Percentiles rank a stretch among this genome's conserved stretches.
Conservation (phyloP, 2,888 invertebrate genomes). For the Disparrhopalites patrizii region DNA sequence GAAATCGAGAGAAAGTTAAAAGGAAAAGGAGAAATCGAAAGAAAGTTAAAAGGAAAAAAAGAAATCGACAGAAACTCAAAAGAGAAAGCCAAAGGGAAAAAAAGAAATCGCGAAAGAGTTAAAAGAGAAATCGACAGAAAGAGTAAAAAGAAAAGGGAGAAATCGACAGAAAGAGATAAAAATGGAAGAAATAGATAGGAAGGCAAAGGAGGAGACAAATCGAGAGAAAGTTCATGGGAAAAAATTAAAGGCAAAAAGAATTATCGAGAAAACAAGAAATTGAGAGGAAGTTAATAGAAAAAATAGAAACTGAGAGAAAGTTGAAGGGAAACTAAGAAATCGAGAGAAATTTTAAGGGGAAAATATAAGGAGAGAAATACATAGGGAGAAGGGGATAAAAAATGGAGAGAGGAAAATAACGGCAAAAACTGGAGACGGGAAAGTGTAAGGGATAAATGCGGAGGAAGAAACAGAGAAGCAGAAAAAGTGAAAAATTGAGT, state of each 20-base stretch:
- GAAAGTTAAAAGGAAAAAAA: background rate
- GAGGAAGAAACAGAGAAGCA: no score
- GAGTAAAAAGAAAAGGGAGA: background rate
- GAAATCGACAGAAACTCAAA: background rate
- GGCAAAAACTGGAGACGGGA: no score
- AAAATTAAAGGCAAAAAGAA: background rate
- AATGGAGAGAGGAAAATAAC: no score
- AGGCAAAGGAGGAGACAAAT: slow-evolving; percentile 4
- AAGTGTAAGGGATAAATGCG: no score
- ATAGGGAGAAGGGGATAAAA: no score
- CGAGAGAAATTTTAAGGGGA: background rate
- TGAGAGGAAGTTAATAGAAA: slow-evolving; percentile 2
- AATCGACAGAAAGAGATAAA: slow-evolving; percentile 1
- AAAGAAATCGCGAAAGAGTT: background rate
- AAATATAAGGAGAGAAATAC: slow-evolving; percentile 43
- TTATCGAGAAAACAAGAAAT: background rate
- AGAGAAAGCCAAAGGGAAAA: background rate
- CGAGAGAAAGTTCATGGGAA: slow-evolving; percentile 7
- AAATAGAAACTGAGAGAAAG: slow-evolving; percentile 20
- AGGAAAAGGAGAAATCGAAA: no score
- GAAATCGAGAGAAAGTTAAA: no score
- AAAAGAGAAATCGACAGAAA: no score
- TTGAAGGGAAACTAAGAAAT: slow-evolving; percentile 2
- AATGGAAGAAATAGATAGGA: background rate
- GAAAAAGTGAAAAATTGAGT: no score